Conservation (phyloP, 2,113 vertebrate species). For the Tichodroma muraria region DNA sequence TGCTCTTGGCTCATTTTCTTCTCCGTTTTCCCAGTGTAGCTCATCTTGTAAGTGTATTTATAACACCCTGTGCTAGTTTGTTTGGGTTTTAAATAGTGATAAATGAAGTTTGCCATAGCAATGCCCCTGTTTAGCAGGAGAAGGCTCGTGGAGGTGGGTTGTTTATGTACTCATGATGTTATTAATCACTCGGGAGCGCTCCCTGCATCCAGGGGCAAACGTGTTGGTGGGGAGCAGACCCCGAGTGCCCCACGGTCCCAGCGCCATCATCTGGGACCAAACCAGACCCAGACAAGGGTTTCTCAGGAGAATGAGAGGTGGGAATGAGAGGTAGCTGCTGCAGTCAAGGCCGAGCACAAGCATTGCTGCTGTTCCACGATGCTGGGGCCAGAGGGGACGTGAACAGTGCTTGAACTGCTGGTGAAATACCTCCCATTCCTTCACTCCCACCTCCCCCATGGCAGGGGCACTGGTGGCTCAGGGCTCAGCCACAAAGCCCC, state of each 20-base stretch:
- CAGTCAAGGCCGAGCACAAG: background rate
- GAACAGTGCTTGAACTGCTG: background rate
- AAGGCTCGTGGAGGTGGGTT: background rate
- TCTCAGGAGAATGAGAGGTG: background rate
- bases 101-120: background rate
- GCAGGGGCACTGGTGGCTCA: accelerated
- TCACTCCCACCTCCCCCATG: background rate
- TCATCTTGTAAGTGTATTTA: background rate
- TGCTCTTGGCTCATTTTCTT: background rate
- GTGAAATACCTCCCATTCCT: background rate
- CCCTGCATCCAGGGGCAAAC: background rate
- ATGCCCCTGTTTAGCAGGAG: background rate
- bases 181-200: background rate
- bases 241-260: accelerated
- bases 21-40: background rate
- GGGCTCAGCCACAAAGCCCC: background rate
- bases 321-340: background rate
- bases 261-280: accelerated
- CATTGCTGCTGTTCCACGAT: background rate
- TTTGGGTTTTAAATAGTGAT: conserved; percentile 40
- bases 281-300: background rate
- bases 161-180: background rate
- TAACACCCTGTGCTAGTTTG: background rate
- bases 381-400: background rate
- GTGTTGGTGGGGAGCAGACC: background rate